A percentile compares a stretch with the other conserved stretches of the same genome.
Conservation (phyloP, 2,888 invertebrate species). For the Caenorhabditis virilis region DNA sequence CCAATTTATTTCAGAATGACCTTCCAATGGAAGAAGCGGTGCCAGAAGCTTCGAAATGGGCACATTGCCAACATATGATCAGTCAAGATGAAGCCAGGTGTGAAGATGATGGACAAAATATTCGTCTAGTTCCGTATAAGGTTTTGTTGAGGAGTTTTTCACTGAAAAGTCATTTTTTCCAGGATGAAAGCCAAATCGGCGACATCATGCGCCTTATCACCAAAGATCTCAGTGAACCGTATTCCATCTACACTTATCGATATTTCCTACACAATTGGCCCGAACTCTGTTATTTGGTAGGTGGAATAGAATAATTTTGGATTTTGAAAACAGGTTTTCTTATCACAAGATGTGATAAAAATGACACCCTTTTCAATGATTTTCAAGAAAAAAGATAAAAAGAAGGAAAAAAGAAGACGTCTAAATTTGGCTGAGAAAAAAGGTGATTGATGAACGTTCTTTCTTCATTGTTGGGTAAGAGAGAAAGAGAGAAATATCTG, state of each 20-base stretch:
- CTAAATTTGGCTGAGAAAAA: too few relatives aligned
- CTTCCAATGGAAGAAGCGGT: conserved; percentile 30
- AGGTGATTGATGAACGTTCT: too few relatives aligned
- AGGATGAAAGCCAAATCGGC: conserved; percentile 95
- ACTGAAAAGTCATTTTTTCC: too few relatives aligned
- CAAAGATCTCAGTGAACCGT: conserved; percentile 98
- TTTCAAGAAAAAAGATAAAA: too few relatives aligned
- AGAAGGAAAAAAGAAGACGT: too few relatives aligned
- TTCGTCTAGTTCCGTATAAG: conserved; percentile 32
- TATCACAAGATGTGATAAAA: background rate
- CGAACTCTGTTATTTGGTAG: conserved; percentile 91
- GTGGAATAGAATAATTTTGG: conserved; percentile 65
- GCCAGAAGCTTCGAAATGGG: conserved; percentile 51
- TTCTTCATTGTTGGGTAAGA: too few relatives aligned
- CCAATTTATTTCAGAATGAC: conserved; percentile 10
- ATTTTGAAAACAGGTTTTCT: background rate
- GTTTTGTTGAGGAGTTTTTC: background rate
- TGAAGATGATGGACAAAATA: conserved; percentile 27
- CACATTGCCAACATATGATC: conserved; percentile 50
- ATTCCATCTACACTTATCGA: conserved; percentile 99
- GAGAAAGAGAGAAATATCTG: too few relatives aligned
- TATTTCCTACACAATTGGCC: conserved; percentile 99
- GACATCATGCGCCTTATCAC: conserved; percentile 98
- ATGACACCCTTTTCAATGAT: background rate
- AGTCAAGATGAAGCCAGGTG: conserved; percentile 41